Conservation (phyloP, 2,113 vertebrate species). For the Proteles cristata region DNA sequence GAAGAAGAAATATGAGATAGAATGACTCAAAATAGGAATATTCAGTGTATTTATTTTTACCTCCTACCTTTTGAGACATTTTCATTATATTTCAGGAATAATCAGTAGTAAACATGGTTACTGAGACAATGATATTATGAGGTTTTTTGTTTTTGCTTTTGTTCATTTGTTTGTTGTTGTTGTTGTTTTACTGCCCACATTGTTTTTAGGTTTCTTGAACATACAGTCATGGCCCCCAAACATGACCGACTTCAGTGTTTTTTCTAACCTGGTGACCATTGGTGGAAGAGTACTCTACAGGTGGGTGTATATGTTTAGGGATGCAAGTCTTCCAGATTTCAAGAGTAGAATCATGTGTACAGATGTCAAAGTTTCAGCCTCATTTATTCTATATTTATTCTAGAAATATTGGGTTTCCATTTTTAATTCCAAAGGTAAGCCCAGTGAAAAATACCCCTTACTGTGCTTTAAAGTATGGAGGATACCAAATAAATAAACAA, state of each 20-base stretch:
- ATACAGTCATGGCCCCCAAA: conserved; percentile 99
- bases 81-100: not conserved
- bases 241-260: conserved; percentile 98
- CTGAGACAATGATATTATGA: not conserved
- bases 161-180: not conserved
- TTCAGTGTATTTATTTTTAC: not conserved
- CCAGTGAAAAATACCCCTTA: not conserved
- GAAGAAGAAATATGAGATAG: not conserved
- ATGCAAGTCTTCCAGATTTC: not conserved
- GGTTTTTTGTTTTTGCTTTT: not conserved
- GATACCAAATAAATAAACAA: not conserved
- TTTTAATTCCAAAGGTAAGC: not conserved
- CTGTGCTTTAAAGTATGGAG: not conserved
- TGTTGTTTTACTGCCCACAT: not conserved
- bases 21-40: not conserved
- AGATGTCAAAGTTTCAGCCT: not conserved
- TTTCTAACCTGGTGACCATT: conserved; percentile 96
- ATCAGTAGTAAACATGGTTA: not conserved
- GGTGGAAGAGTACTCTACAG: conserved; percentile 96
- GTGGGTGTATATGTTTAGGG: conserved; percentile 79
- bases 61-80: not conserved
- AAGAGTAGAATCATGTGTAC: not conserved
- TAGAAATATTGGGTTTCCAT: not conserved
- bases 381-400: not conserved
- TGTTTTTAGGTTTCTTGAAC: conserved; percentile 93